Evolutionary conservation across 1,140 invertebrate species (phyloP), one percentile per base, ranked within the genome.

Genomic region (Thalassaphorura encarpata): DNA sequence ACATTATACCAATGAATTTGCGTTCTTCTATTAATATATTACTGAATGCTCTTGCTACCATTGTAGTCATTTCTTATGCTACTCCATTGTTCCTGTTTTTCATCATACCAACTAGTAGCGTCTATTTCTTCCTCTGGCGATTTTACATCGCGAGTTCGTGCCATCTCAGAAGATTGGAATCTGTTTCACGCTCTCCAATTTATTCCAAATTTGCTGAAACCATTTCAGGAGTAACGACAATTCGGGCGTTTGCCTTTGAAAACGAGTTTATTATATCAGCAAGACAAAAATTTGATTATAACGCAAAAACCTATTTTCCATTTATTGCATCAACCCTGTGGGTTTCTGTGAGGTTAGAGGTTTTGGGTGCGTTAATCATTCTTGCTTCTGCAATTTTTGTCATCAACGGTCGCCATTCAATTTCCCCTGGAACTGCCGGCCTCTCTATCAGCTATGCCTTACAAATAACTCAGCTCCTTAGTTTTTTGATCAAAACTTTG

Each of bases 1-100:
- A 65, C 62, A 80, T 80, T 68, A 74, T 87, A 68, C 83, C 84
- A 45, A 77, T 78, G 74, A 81, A 79, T 60, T 69, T 87, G 66
- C 73, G 81, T 63, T 68, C 69, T 65, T 74, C 69, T 69, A 66
- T 76, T 28, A 67, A 60, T 67, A 74, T 70, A 67, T 71, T 76
- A 48, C 72, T 56, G 21, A 46, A 66, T 59, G 76, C 78, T 2
- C n/a, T 76, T 3, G 67, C 72, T 11, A 77, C 76, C 0, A 45
- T 81, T 19, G 60, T 76, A 16, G 71, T 78, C 28, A 79, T 82
- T 49, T 63, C 66, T 40, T 70, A 72, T 52, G 70, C 72, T 39
- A 79, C 75, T 2, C 77, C 77, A 4, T 63, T 75, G 2, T 81
- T 82, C 62, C 60, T 73, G 8, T 50, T 69, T 15, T 72, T 78